phyloP scores from a whole-genome alignment of 2,888 invertebrate species.

The Morpho helenor region DNA sequence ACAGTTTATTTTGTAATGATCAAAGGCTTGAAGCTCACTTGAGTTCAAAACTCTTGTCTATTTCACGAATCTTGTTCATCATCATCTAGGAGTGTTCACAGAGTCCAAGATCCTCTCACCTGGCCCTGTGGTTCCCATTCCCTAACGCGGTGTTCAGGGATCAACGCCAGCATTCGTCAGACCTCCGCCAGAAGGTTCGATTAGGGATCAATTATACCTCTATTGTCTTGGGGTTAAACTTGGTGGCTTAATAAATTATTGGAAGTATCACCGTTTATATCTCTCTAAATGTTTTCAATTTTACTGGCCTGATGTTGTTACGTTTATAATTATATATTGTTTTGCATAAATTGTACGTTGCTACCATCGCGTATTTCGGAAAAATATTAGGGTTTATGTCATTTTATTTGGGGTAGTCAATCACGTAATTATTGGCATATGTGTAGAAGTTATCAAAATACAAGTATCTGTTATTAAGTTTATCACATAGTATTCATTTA shows the following conservation, averaged over 20 bases:
- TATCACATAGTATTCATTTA: neutral
- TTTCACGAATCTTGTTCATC: slow-evolving; percentile 24
- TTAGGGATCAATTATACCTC: slow-evolving; percentile 23
- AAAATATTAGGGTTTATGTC: no score
- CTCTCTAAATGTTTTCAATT: slow-evolving; percentile 9
- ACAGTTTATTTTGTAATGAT: no score
- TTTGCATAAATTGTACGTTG: no score
- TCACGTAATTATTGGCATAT: no score
- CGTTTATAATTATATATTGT: no score
- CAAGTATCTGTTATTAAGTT: no score
- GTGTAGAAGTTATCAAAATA: no score
- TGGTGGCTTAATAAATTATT: slow-evolving; percentile 26
- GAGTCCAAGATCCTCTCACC: slow-evolving; percentile 78
- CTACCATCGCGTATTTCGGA: no score
- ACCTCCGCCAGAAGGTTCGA: slow-evolving; percentile 73
- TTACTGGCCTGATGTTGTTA: neutral
- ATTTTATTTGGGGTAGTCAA: neutral
- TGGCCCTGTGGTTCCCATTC: slow-evolving; percentile 81
- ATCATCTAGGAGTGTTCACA: slow-evolving; percentile 55
- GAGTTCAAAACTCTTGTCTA: no score
- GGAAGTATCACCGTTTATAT: slow-evolving; percentile 16
- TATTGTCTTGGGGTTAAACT: slow-evolving; percentile 25
- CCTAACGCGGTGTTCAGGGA: slow-evolving; percentile 79
- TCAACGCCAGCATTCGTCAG: slow-evolving; percentile 68
- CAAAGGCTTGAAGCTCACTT: no score